phyloP scores from a whole-genome alignment of 2,113 vertebrate genomes.

The Mirza zaza region DNA sequence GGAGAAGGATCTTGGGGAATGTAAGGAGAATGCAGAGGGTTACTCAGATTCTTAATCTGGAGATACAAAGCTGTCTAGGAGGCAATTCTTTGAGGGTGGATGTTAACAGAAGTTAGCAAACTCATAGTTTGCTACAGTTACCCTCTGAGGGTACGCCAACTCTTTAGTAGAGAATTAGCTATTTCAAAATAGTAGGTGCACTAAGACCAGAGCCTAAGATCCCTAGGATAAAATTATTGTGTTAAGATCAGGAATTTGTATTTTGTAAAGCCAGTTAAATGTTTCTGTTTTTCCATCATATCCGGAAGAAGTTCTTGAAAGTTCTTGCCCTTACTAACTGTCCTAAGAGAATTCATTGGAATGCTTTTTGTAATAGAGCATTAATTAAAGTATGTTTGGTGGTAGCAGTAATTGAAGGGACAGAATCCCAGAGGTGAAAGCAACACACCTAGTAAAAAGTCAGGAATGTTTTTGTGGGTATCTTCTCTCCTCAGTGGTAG shows the following conservation, averaged over 20 bases:
- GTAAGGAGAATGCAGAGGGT: neutral
- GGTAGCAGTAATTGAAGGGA: neutral
- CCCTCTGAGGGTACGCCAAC: neutral
- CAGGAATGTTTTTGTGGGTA: neutral
- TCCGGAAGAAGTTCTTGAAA: neutral
- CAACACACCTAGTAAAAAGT: neutral
- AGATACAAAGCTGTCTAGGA: neutral
- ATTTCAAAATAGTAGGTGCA: conserved; percentile 6
- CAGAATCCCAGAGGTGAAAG: neutral
- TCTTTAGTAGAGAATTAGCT: neutral
- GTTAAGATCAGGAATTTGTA: neutral
- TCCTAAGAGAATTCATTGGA: neutral
- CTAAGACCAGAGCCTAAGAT: neutral
- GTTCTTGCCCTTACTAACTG: neutral
- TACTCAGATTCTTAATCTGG: conserved; percentile 10
- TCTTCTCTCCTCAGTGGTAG: neutral
- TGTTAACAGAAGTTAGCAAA: conserved; percentile 22
- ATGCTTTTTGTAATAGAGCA: conserved; percentile 19
- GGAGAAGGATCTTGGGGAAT: neutral
- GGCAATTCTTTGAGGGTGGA: neutral
- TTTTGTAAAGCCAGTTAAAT: neutral
- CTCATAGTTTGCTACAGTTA: neutral
- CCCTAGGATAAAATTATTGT: neutral
- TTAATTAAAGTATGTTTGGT: conserved; percentile 35
- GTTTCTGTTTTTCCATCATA: neutral